A percentile compares a stretch with the other conserved stretches of the same genome.
Conservation (phyloP, 2,888 invertebrate genomes). For the Microdon myrmicae region DNA sequence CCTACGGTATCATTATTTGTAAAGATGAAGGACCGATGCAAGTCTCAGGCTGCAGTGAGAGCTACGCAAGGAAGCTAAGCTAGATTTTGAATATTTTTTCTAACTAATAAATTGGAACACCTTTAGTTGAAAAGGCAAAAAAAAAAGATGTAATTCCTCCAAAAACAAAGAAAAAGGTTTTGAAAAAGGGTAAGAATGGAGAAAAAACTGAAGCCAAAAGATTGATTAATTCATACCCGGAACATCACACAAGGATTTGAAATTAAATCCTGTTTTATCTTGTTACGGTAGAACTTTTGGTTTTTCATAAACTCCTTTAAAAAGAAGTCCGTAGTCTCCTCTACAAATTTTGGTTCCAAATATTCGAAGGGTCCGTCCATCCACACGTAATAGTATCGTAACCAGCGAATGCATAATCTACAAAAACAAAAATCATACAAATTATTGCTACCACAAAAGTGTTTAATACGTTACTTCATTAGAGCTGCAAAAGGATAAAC, state of each 20-base stretch:
- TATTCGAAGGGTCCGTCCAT: slow-evolving; percentile 93
- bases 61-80: too few species aligned
- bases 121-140: too few species aligned
- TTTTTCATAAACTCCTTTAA: slow-evolving; percentile 82
- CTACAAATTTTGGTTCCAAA: slow-evolving; percentile 80
- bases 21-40: too few species aligned
- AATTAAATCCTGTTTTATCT: slow-evolving; percentile 79
- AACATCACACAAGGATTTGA: slow-evolving; percentile 70
- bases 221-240: slow-evolving; percentile 58
- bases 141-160: too few species aligned
- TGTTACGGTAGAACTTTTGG: slow-evolving; percentile 80
- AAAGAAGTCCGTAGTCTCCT: slow-evolving; percentile 81
- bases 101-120: too few species aligned
- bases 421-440: not conserved
- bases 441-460: not conserved
- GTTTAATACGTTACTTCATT: slow-evolving; percentile 71
- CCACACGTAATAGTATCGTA: slow-evolving; percentile 85
- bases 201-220: too few species aligned
- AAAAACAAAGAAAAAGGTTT: too few species aligned
- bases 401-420: slow-evolving; percentile 76
- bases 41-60: too few species aligned
- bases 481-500: slow-evolving; percentile 77
- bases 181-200: not conserved
- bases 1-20: too few species aligned
- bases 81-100: too few species aligned